Conservation (phyloP, 2,888 invertebrate genomes). For the Himalopsyche japonica region DNA sequence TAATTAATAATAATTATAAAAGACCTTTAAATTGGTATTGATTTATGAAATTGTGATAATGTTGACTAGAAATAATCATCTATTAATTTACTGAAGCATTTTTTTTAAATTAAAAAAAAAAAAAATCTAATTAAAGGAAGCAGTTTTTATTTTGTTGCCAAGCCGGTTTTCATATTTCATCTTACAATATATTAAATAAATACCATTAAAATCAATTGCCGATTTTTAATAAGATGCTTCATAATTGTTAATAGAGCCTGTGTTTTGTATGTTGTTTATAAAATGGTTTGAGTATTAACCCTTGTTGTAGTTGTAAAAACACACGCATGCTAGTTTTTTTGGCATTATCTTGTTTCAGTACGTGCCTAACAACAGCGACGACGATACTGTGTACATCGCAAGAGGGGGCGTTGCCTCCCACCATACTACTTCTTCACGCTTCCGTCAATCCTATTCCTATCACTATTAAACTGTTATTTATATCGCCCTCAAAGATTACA, state of each 20-base stretch:
- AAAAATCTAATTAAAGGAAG: too few relatives aligned
- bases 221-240: neutral
- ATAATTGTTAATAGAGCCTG: neutral
- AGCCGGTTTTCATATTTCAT: too few relatives aligned
- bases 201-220: too few relatives aligned
- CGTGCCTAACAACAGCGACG: conserved; percentile 15
- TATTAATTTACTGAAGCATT: too few relatives aligned
- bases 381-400: conserved; percentile 8
- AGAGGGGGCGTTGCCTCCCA: conserved; percentile 32
- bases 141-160: too few relatives aligned
- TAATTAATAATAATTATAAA: too few relatives aligned
- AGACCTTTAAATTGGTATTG: too few relatives aligned
- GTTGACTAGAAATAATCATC: too few relatives aligned
- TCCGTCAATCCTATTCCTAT: neutral
- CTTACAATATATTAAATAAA: too few relatives aligned
- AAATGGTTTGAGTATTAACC: neutral
- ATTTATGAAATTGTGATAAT: too few relatives aligned
- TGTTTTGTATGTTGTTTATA: neutral
- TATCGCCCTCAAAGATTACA: neutral
- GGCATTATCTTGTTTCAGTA: conserved; percentile 34
- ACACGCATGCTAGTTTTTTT: conserved; percentile 24
- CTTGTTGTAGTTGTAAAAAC: neutral
- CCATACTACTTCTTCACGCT: conserved; percentile 23
- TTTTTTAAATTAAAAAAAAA: too few relatives aligned
- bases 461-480: neutral